Base-by-base conservation (phyloP, 2,797 vertebrate species). In the Acanthornis magna region DNA sequence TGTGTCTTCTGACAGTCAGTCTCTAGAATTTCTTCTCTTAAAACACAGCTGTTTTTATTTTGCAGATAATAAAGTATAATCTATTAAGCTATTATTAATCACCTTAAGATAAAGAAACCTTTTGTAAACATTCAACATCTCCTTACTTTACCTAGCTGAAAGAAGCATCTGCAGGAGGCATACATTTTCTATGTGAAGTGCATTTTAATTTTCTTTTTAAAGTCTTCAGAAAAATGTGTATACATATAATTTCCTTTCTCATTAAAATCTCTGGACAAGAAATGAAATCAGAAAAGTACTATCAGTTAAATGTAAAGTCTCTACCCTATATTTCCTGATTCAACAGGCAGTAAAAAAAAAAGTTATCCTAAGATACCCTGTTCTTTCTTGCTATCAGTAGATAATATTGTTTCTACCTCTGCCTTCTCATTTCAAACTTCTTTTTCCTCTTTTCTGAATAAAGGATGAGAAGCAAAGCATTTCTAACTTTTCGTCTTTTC, bases 401-500 rank as follows among this genome's bases (percentile, higher is more conserved):
- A 60, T 70, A 71, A 73, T 73, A 67, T 26, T 72, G 12, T 85
- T 88, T 91, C 79, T 34, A 75, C 6, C 26, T 29, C 34, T 72
- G 7, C 4, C 36, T 86, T 87, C 17, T 60, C 54, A 63, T 67
- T 91, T 87, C 20, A 74, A 82, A 40, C 5, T 3, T 61, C 58
- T 43, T 16, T 29, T 7, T 4, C 1, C 8, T 40, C 9, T 76
- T 77, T 87, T 87, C 48, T 85, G 85, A 93, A 85, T 79, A 90
- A 93, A 82, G 63, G 76, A 82, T 73, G 48, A 74, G 85, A 94
- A 85, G 6, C 1, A 85, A 63, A 50, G 5, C 21, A 89, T 11
- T 86, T 88, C 81, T 63, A 93, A 93, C 48, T 91, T 92, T 65
- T 81, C 7, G 66, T 43, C 23, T 81, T 82, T 96, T 92, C 54